A percentile compares a stretch with the other conserved stretches of the same genome.
These are phyloP conservation scores for Papilio protenor DNA, from an alignment of 2,888 invertebrate species.

Conservation along the genomic window DNA sequence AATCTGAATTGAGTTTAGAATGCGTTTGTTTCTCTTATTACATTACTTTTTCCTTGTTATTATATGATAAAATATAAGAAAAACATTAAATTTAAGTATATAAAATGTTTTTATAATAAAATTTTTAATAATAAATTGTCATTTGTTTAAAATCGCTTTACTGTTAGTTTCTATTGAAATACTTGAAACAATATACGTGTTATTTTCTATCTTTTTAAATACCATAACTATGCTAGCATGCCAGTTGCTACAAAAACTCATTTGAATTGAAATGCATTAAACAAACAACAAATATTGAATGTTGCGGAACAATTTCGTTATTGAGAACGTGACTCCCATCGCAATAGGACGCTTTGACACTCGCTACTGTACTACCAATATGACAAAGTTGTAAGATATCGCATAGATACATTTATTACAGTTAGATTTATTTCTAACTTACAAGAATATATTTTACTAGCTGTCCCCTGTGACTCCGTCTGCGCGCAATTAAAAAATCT, in stretches of 20 bases:
- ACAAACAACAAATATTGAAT: constrained; percentile 43
- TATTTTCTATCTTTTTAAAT: neutral
- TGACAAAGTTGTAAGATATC: neutral
- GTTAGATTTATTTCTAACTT: too few species aligned
- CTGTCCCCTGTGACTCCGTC: too few species aligned
- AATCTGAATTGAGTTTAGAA: neutral
- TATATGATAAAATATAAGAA: too few species aligned
- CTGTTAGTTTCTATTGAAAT: neutral
- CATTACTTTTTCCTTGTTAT: neutral
- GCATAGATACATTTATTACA: neutral
- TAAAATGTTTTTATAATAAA: too few species aligned
- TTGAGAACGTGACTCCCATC: constrained; percentile 65
- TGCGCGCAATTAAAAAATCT: too few species aligned
- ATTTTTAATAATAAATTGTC: too few species aligned
- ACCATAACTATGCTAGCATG: neutral
- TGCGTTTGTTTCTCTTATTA: neutral
- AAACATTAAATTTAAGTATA: too few species aligned
- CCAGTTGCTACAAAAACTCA: neutral
- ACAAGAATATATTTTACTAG: too few species aligned
- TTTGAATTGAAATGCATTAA: constrained; percentile 33
- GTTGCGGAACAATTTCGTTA: constrained; percentile 58
- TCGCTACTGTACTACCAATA: neutral
- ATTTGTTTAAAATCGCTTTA: neutral
- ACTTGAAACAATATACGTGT: neutral
- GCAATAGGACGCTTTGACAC: constrained; percentile 52